phyloP scores from a whole-genome alignment of 2,888 invertebrate species.

The Pasiphila rectangulata region DNA sequence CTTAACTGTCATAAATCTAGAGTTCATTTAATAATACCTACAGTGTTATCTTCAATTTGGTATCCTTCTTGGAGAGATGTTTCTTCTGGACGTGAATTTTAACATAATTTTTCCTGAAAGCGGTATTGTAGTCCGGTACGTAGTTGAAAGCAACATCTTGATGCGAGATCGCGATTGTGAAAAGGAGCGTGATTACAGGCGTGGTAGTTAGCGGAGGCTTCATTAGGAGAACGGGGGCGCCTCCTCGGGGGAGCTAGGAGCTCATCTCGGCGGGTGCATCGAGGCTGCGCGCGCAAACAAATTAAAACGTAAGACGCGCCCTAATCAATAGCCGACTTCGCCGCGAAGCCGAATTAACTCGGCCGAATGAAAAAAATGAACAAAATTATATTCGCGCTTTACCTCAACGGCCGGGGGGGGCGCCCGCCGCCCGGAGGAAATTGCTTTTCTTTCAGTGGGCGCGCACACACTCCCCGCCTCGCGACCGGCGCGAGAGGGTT shows the following conservation, averaged over 20 bases:
- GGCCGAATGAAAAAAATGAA: conserved; percentile 81
- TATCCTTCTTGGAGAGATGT: neutral
- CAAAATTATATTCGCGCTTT: conserved; percentile 81
- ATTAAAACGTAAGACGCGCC: conserved; percentile 81
- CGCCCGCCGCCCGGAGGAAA: conserved; percentile 70
- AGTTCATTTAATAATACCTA: no score
- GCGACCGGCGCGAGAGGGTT: conserved; percentile 73
- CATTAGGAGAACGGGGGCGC: conserved; percentile 56
- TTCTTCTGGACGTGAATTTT: neutral
- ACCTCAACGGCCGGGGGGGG: conserved; percentile 58
- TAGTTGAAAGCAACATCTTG: conserved; percentile 27
- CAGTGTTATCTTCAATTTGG: no score
- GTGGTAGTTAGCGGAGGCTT: conserved; percentile 69
- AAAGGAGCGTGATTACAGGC: conserved; percentile 66
- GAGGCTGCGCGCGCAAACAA: conserved; percentile 80
- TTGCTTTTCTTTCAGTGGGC: conserved; percentile 81
- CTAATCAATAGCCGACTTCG: conserved; percentile 80
- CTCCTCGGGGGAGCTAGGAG: conserved; percentile 48
- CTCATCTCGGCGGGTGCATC: conserved; percentile 77
- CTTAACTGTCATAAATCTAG: no score
- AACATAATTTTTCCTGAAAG: conserved; percentile 11
- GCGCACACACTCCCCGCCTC: conserved; percentile 70
- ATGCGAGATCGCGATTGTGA: conserved; percentile 63
- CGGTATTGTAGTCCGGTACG: conserved; percentile 3
- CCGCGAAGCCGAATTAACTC: conserved; percentile 80